These are phyloP conservation scores for Clivina fossor DNA, from an alignment of 2,888 invertebrate species.

Conservation along the genomic window DNA sequence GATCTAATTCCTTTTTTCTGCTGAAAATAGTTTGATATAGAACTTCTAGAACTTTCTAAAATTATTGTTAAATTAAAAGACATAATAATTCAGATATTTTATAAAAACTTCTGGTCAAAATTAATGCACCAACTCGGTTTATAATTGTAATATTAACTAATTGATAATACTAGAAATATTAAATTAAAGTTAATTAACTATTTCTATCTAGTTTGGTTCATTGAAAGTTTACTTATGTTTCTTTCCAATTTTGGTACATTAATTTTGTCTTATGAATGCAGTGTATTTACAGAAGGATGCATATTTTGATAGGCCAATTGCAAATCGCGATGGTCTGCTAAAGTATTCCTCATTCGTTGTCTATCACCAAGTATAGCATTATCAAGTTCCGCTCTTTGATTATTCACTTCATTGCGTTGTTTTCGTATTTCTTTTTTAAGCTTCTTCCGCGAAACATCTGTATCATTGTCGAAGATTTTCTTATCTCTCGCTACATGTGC, in stretches of 20 bases:
- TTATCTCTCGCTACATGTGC: slow-evolving; percentile 64
- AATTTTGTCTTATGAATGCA: too few species aligned
- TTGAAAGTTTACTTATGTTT: too few species aligned
- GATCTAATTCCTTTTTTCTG: slow-evolving; percentile 64
- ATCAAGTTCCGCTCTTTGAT: slow-evolving; percentile 59
- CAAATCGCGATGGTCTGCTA: slow-evolving; percentile 61
- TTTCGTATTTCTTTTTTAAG: slow-evolving; percentile 61
- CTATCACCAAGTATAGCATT: slow-evolving; percentile 63
- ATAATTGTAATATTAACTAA: too few species aligned
- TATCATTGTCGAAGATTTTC: slow-evolving; percentile 62
- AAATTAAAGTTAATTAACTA: too few species aligned
- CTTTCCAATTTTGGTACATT: too few species aligned
- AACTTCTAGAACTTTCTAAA: slow-evolving; percentile 62
- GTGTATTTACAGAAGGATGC: slow-evolving; percentile 48
- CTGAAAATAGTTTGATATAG: slow-evolving; percentile 65
- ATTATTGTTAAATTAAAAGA: too few species aligned
- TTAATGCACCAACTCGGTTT: too few species aligned
- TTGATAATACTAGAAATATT: too few species aligned
- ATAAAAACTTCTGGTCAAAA: too few species aligned
- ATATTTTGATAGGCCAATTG: slow-evolving; percentile 59
- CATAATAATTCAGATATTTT: too few species aligned
- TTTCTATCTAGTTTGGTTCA: too few species aligned
- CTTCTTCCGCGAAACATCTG: slow-evolving; percentile 54
- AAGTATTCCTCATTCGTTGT: slow-evolving; percentile 60
- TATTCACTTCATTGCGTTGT: slow-evolving; percentile 59